Base-by-base conservation (phyloP, 2,797 vertebrate genomes). In the Tenualosa ilisha region DNA sequence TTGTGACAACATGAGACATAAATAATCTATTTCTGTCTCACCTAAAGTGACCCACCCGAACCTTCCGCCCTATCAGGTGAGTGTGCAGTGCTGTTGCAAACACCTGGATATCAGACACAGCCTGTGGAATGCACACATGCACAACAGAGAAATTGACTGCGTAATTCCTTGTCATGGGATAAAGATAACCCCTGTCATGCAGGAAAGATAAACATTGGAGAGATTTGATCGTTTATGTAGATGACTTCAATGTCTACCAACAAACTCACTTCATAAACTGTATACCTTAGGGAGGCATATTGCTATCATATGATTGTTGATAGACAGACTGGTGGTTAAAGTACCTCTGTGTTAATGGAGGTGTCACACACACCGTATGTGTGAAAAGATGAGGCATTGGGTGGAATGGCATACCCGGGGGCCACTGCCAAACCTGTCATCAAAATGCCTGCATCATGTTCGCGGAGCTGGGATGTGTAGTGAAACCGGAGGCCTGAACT, bases 1-100 rank as follows among this genome's bases (percentile, higher is more conserved):
- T 15, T 68, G 3, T 68, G 12, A 13, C 37, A 22, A 72, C 3
- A 40, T 15, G 31, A 3, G 9, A 31, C 24, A 65, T 61, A 61
- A 61, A 24, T 8, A 1, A 7, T 46, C 7, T 51, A 84, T 54
- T 84, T 82, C 43, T 9, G 54, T 83, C 85, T 65, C 84, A 95
- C 95, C 94, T 94, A 89, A 91, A 94, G 0, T 93, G 93, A 37
- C 89, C 93, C 24, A 91, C 92, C 92, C 92, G 88, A 85, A 96
- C 82, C 89, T 93, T 91, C 82, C 88, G 92, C 59, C 95, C 95
- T 82, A 92, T 89, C 85, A 94, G 72, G 88, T 94, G 95, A 86
- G 94, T 95, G 91, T 95, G 94, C 84, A 95, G 17, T 3, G 90
- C 0, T 31, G 91, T 84, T 46, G 91, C 87, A 15, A 95, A 95